Conservation (phyloP, 2,797 vertebrate genomes). For the Clarias platycephalus region DNA sequence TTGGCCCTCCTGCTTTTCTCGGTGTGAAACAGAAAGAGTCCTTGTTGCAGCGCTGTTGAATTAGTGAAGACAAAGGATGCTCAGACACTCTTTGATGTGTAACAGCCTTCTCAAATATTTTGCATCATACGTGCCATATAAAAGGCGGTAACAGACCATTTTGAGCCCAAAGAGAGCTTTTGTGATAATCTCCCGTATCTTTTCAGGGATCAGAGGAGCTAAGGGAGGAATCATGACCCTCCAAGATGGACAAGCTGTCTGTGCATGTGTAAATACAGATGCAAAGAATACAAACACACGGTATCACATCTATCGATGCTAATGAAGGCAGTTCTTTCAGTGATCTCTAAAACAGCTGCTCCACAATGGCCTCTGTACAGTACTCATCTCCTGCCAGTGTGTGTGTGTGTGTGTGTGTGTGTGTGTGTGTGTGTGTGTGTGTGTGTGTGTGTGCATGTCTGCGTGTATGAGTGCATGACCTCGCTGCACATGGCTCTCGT, state of each 20-base stretch:
- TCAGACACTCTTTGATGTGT: conserved; percentile 20
- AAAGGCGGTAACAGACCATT: conserved; percentile 15
- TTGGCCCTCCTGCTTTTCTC: conserved; percentile 22
- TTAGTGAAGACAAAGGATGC: conserved; percentile 2
- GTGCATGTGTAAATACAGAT: conserved; percentile 18
- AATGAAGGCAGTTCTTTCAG: conserved; percentile 51
- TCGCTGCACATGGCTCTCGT: conserved; percentile 59
- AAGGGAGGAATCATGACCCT: conserved; percentile 27
- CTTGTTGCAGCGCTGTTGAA: conserved; percentile 18
- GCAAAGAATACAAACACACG: conserved; percentile 16
- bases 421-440: conserved; percentile 52
- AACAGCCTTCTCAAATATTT: conserved; percentile 14
- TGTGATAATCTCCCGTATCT: neutral
- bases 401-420: conserved; percentile 48
- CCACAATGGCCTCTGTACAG: conserved; percentile 47
- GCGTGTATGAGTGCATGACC: conserved; percentile 58
- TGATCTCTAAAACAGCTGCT: conserved; percentile 59
- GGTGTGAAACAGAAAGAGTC: neutral
- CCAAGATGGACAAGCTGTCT: conserved; percentile 20
- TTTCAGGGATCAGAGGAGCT: conserved; percentile 15
- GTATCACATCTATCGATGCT: conserved; percentile 47
- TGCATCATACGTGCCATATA: conserved; percentile 18
- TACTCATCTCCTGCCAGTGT: conserved; percentile 42
- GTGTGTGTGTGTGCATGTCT: conserved; percentile 50
- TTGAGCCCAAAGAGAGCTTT: conserved; percentile 20